phyloP scores from a whole-genome alignment of 2,888 invertebrate species.

The Tetragnatha montana region DNA sequence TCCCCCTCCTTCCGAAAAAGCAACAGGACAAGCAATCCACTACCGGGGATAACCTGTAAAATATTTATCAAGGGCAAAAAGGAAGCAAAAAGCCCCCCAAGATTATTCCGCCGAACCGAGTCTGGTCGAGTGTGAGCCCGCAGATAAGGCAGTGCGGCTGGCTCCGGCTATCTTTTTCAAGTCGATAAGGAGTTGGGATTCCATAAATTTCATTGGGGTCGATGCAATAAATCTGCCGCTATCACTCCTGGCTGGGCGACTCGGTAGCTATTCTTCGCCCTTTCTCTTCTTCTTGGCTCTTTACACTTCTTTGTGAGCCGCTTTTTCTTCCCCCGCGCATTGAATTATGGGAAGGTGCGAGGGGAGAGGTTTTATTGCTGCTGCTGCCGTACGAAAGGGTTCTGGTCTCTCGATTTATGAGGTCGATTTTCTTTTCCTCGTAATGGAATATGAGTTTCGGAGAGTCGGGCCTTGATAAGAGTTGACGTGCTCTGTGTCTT shows the following conservation, averaged over 20 bases:
- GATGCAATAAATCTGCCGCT: constrained; percentile 63
- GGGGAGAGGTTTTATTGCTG: constrained; percentile 20
- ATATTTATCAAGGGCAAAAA: constrained; percentile 47
- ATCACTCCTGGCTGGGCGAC: constrained; percentile 43
- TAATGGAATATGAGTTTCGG: too few species aligned
- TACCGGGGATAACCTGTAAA: constrained; percentile 49
- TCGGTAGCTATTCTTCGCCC: constrained; percentile 34
- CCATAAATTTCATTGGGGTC: constrained; percentile 67
- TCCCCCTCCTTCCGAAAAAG: constrained; percentile 5
- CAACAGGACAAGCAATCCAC: constrained; percentile 49
- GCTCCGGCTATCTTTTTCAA: constrained; percentile 57
- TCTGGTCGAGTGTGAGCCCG: constrained; percentile 57
- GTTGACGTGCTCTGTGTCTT: not conserved
- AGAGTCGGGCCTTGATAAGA: too few species aligned
- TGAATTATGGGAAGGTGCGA: constrained; percentile 30
- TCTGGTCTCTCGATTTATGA: not conserved
- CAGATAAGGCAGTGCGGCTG: constrained; percentile 59
- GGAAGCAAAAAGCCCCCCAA: constrained; percentile 25
- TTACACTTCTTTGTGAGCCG: constrained; percentile 42
- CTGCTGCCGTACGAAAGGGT: not conserved
- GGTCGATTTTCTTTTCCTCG: not conserved
- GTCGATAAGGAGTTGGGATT: constrained; percentile 60
- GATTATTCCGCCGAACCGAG: constrained; percentile 55
- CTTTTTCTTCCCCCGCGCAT: constrained; percentile 23
- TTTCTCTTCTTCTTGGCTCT: constrained; percentile 31